phyloP scores from a whole-genome alignment of 2,888 invertebrate genomes.

The Uropetala carovei region DNA sequence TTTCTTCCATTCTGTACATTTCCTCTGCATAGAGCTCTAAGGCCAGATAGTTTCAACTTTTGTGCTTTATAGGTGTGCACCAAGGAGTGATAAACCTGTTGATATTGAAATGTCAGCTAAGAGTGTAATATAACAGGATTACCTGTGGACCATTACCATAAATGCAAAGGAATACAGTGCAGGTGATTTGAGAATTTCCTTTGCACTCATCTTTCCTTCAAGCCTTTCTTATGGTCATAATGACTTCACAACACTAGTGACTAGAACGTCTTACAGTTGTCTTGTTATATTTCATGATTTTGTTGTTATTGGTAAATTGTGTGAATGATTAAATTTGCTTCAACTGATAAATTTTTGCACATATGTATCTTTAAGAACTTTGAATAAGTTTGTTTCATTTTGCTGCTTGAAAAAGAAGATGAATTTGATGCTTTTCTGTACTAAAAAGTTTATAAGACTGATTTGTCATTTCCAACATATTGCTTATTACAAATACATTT shows the following conservation, averaged over 20 bases:
- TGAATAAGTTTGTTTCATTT: constrained; percentile 23
- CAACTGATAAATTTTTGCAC: constrained; percentile 11
- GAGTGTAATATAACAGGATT: constrained; percentile 8
- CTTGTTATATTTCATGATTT: constrained; percentile 12
- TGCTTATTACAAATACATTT: too few species aligned
- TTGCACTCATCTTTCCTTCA: neutral
- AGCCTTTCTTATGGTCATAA: constrained; percentile 15
- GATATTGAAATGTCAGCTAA: constrained; percentile 22
- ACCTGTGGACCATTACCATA: constrained; percentile 54
- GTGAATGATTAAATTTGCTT: constrained; percentile 43
- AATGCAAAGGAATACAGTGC: constrained; percentile 34
- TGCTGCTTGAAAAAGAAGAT: constrained; percentile 32
- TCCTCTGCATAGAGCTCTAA: neutral
- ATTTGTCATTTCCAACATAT: too few species aligned
- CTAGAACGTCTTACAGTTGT: constrained; percentile 17
- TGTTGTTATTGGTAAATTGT: constrained; percentile 30
- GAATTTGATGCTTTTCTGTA: neutral
- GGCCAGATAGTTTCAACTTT: constrained; percentile 36
- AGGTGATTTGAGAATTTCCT: constrained; percentile 34
- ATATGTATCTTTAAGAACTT: neutral
- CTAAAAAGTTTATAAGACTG: neutral
- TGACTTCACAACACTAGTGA: constrained; percentile 4
- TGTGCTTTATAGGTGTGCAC: constrained; percentile 55
- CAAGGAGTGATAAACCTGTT: constrained; percentile 31
- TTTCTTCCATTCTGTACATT: constrained; percentile 1